These are phyloP conservation scores for Balearica regulorum DNA, from an alignment of 2,797 vertebrate species.

Conservation along the genomic window DNA sequence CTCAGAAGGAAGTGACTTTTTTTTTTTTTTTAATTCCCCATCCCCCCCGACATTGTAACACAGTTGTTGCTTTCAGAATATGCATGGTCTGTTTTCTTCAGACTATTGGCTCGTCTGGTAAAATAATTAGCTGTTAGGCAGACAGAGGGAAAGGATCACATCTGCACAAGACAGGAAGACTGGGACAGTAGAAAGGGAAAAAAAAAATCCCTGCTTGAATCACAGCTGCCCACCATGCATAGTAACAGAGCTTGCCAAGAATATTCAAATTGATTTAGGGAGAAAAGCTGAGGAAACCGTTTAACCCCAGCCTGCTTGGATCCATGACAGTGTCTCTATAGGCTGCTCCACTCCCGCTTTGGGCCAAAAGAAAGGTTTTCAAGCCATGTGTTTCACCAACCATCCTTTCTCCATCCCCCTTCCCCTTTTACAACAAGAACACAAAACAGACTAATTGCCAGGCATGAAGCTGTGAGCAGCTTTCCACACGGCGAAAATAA, in stretches of 20 bases:
- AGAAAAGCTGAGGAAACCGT: slow-evolving; percentile 63
- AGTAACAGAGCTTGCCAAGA: slow-evolving; percentile 60
- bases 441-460: neutral
- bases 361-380: neutral
- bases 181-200: slow-evolving; percentile 35
- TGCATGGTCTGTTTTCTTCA: slow-evolving; percentile 60
- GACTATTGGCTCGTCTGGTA: slow-evolving; percentile 62
- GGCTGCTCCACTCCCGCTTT: slow-evolving; percentile 31
- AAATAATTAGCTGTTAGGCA: slow-evolving; percentile 72
- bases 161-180: slow-evolving; percentile 70
- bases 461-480: neutral
- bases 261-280: slow-evolving; percentile 63
- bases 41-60: neutral
- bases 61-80: slow-evolving; percentile 65
- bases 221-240: slow-evolving; percentile 68
- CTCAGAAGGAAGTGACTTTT: slow-evolving; percentile 22
- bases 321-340: slow-evolving; percentile 6
- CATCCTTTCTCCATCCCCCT: neutral
- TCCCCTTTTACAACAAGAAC: neutral
- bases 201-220: slow-evolving; percentile 42
- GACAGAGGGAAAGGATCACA: slow-evolving; percentile 60
- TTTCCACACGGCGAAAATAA: neutral
- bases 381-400: neutral
- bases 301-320: slow-evolving; percentile 64
- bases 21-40: neutral